Conservation (phyloP, 1,140 invertebrate genomes). For the Spodoptera frugiperda region DNA sequence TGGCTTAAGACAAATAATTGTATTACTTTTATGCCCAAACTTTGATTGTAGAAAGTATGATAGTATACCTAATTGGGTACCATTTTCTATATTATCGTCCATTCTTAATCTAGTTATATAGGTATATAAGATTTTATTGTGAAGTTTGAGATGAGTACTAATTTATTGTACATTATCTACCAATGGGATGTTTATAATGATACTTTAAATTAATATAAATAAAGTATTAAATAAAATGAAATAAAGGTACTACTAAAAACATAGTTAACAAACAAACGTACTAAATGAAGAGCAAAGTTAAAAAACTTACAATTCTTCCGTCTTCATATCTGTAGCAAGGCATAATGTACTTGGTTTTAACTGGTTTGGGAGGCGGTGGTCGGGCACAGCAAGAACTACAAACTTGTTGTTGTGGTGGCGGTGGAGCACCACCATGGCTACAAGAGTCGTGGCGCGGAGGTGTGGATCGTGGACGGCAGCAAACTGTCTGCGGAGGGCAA, state of each 20-base stretch:
- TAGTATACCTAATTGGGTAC: no score
- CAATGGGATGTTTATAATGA: no score
- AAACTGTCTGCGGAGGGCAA: background rate
- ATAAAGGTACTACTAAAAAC: no score
- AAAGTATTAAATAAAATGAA: no score
- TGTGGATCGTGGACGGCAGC: background rate
- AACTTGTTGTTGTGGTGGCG: slow-evolving; percentile 51
- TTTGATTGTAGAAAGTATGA: background rate
- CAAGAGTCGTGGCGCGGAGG: background rate
- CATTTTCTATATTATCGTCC: no score
- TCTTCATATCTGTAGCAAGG: slow-evolving; percentile 82
- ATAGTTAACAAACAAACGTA: background rate
- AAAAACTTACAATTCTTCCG: slow-evolving; percentile 77
- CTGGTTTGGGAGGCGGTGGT: slow-evolving; percentile 60
- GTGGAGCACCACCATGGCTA: background rate
- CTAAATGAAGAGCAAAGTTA: background rate
- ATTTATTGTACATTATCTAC: no score
- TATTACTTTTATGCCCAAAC: background rate
- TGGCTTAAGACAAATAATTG: background rate
- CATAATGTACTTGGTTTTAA: slow-evolving; percentile 80
- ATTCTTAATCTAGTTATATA: no score
- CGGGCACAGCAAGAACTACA: slow-evolving; percentile 46
- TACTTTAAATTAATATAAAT: no score
- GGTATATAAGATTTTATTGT: no score
- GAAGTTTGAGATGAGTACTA: no score